Evolutionary conservation across 1,140 invertebrate genomes (phyloP).

Genomic region (Grapholita molesta): DNA sequence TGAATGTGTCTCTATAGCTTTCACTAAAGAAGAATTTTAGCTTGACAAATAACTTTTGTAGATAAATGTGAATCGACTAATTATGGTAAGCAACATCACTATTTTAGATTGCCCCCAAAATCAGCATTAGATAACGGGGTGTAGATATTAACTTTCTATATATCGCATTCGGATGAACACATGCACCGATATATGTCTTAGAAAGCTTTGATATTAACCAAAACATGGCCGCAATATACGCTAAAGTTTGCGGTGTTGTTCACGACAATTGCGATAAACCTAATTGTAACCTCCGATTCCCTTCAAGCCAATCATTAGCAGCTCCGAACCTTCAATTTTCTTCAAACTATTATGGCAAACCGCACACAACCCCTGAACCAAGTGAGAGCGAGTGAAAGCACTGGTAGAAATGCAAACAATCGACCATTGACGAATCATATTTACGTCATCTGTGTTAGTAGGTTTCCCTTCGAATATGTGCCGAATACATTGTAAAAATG

Average conservation of each 20-base stretch:
- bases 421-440: background rate
- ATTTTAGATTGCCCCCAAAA: no score
- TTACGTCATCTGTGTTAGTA: background rate
- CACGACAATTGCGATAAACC: background rate
- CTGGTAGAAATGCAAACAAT: background rate
- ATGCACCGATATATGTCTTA: no score
- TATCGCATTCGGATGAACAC: no score
- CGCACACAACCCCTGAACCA: constrained; percentile 11
- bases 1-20: no score
- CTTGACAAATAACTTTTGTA: no score
- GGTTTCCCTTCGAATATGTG: background rate
- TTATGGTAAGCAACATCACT: no score
- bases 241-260: background rate
- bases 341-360: background rate
- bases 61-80: no score
- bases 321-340: background rate
- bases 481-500: background rate
- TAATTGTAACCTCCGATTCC: background rate
- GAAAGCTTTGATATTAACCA: no score
- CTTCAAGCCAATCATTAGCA: background rate
- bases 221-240: no score
- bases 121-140: no score
- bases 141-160: no score
- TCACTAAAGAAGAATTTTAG: no score
- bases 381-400: constrained; percentile 9